Conservation (phyloP, 2,113 vertebrate genomes). For the Antigone vipio region DNA sequence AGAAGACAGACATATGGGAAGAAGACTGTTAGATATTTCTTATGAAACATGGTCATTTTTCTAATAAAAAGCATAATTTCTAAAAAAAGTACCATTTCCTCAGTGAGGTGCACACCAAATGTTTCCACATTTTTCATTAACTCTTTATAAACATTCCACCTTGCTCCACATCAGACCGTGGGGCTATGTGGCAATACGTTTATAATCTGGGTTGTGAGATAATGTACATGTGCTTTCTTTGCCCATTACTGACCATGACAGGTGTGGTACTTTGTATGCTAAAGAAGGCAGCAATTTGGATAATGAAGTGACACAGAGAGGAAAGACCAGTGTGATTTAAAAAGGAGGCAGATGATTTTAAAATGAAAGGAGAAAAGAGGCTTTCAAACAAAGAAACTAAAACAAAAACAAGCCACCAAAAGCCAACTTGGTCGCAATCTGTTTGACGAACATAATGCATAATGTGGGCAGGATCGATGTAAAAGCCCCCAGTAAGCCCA, state of each 20-base stretch:
- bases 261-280: background rate
- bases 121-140: background rate
- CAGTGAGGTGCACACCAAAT: background rate
- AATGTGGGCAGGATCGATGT: background rate
- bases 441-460: background rate
- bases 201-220: background rate
- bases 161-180: background rate
- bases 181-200: background rate
- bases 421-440: background rate
- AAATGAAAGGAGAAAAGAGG: background rate
- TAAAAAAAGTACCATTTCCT: background rate
- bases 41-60: background rate
- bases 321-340: background rate
- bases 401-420: background rate
- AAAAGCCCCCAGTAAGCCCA: background rate
- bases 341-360: background rate
- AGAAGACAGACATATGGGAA: background rate
- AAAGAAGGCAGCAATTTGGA: background rate
- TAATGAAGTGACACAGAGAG: background rate
- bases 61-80: background rate
- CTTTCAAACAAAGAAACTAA: background rate
- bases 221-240: background rate
- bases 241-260: background rate
- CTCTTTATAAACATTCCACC: background rate
- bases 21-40: background rate